Evolutionary conservation across 2,113 vertebrate genomes (phyloP), one percentile per base, ranked within the genome.

Genomic region (Syrmaticus mikado): DNA sequence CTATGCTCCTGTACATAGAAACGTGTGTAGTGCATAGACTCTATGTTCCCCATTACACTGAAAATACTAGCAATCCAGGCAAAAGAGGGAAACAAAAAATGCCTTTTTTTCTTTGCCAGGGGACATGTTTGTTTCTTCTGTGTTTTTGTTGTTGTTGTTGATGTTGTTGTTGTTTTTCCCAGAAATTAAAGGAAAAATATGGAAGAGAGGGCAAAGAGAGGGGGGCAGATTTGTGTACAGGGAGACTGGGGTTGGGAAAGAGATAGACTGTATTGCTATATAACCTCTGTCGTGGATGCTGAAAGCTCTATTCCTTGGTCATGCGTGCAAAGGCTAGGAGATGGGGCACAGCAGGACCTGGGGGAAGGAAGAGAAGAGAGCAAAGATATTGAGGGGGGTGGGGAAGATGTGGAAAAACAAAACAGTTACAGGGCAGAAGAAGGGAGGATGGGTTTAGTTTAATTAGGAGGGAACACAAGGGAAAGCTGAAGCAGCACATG

Each of bases 391-490:
- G 85, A 79, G 89, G 91, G 90, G 93, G 85, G 70, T 84, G 88
- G 87, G 87, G 71, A 88, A 87, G 65, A 58, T 5, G 7, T 27
- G 28, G 50, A 32, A 82, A 92, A 80, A 24, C 71, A 75, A 64
- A 95, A 96, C 75, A 66, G 89, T 94, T 95, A 21, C 88, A 95
- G 93, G 80, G 95, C 94, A 92, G 68, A 81, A 28, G 22, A 61
- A 85, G 53, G 82, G 67, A 95, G 64, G 80, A 55, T 58, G 90
- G 34, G 45, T 45, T 92, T 75, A 16, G 46, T 94, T 94, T 93
- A 90, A 91, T 91, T 96, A 95, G 88, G 91, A 96, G 77, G 90
- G 84, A 92, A 30, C 70, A 66, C 2, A 81, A 84, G 80, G 25
- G 48, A 73, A 43, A 67, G 79, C 89, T 79, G 65, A 45, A 61